These are phyloP conservation scores for Uromys caudimaculatus DNA, from an alignment of 2,797 vertebrate genomes.

Conservation along the genomic window DNA sequence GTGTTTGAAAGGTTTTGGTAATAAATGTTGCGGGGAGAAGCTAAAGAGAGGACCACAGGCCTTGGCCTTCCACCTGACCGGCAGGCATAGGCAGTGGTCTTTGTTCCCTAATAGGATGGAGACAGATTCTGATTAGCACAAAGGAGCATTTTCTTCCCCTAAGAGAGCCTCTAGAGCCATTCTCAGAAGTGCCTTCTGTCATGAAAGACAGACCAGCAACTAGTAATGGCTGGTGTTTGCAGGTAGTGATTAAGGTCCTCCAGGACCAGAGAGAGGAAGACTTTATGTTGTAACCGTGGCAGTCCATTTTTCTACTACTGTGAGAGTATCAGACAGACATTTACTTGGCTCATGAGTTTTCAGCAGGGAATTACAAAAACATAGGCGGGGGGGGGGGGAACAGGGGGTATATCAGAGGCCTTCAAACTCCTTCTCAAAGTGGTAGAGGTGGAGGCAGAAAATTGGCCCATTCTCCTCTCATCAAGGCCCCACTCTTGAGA, in stretches of 20 bases:
- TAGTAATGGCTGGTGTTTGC: background rate
- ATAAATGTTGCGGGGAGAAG: background rate
- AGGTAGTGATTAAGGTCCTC: background rate
- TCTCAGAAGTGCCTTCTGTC: background rate
- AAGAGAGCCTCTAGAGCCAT: background rate
- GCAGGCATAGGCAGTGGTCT: background rate
- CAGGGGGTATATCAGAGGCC: too few species aligned
- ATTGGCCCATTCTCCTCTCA: background rate
- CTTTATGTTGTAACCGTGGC: background rate
- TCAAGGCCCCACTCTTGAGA: background rate
- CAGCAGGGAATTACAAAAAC: background rate
- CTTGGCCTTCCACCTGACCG: background rate
- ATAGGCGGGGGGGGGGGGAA: too few species aligned
- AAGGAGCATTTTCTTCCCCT: background rate
- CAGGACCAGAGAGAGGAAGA: background rate
- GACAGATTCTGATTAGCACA: background rate
- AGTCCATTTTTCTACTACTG: background rate
- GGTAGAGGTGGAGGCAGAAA: background rate
- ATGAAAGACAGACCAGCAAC: background rate
- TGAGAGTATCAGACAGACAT: background rate
- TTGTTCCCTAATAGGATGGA: background rate
- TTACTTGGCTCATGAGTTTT: background rate
- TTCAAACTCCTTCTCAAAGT: background rate
- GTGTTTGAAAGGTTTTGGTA: constrained; percentile 28
- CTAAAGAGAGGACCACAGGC: background rate